Evolutionary conservation across 1,140 invertebrate species (phyloP), one percentile per base, ranked within the genome.

Genomic region (Chelonus insularis): DNA sequence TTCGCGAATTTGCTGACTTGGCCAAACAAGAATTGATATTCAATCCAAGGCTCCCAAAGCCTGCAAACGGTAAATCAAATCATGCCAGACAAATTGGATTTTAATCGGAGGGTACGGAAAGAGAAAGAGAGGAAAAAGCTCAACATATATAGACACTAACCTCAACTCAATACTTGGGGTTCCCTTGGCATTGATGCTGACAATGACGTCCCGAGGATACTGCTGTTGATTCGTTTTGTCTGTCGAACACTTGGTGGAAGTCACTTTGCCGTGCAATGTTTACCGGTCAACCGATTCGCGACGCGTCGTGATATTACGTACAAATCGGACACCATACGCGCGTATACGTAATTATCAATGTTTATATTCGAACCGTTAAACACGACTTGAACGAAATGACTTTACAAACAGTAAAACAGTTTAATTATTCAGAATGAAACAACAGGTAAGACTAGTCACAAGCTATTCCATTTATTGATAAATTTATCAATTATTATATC

Each of bases 171-270:
- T 74, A 51, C 67, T 62, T 45, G 70, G 69, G 18, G 60, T 70
- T 14, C 72, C 67, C 60, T 70, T 73, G 57, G 74, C 74, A 75
- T 75, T 70, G 62, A 76, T 76, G 63, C 72, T 76, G 62, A 76
- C 74, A 60, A 76, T 75, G 57, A 76, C 67, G 68, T 74, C 72
- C 55, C 72, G 69, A 34, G 70, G 72, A 64, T 72, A 70, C 65
- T 69, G 67, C 36, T 29, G 25, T 29, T 60, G 41, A 37, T 65
- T 71, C 61, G 67, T 68, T 61, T 70, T 76, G 62, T 74, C 68
- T 50, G 61, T 45, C 69, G 55, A 64, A 64, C 72, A 73, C 72
- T 74, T 72, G 60, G 68, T 25, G 64, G 74, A 72, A 73, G 69
- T 76, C 74, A 76, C 73, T 75, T 75, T 75, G 73, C 51, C 64